Conservation (phyloP, 2,888 invertebrate genomes). For the Gastrophysa polygoni region DNA sequence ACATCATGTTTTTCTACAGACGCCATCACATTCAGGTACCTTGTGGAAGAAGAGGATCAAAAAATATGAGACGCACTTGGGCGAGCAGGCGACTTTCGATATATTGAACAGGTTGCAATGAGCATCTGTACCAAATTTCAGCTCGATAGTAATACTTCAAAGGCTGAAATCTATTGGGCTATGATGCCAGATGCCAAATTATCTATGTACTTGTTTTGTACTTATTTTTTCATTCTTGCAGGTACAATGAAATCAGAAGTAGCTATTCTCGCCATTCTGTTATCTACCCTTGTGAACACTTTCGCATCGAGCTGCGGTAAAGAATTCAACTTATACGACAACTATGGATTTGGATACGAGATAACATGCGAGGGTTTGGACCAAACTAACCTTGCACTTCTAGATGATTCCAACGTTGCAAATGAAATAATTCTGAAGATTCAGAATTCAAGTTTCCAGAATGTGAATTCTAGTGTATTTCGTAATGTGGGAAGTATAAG, state of each 20-base stretch:
- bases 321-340: slow-evolving; percentile 50
- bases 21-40: no score
- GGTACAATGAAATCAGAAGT: not conserved
- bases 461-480: slow-evolving; percentile 42
- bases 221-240: not conserved
- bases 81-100: no score
- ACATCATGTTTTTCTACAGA: no score
- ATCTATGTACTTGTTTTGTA: no score
- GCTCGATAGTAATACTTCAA: no score
- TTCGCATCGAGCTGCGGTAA: slow-evolving; percentile 42
- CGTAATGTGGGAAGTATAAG: slow-evolving; percentile 47
- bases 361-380: slow-evolving; percentile 48
- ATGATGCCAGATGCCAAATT: no score
- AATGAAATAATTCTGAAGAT: slow-evolving; percentile 51
- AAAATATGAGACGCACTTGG: no score
- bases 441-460: slow-evolving; percentile 45
- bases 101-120: no score
- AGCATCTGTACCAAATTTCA: no score
- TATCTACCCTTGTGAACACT: not conserved
- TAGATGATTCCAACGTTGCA: slow-evolving; percentile 47
- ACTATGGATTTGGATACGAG: slow-evolving; percentile 50
- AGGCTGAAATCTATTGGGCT: no score
- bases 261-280: not conserved
- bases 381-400: slow-evolving; percentile 41
- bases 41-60: no score